Evolutionary conservation across 2,888 invertebrate genomes (phyloP).

Genomic region (Acanthosoma haemorrhoidale): DNA sequence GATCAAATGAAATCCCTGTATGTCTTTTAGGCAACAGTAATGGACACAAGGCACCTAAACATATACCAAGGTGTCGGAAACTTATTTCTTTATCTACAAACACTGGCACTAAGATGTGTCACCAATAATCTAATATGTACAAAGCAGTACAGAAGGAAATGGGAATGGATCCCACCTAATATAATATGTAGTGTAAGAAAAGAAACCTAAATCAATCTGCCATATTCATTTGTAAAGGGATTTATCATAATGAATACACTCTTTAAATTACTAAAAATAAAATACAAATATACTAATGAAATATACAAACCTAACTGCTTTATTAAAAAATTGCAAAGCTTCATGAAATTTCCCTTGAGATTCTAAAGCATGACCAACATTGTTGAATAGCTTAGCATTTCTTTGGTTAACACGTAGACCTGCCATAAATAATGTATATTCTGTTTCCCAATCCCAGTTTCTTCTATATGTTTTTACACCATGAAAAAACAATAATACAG

Average conservation of each 20-base stretch:
- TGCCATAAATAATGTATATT: constrained; percentile 90
- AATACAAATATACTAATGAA: background rate
- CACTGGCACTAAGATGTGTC: no score
- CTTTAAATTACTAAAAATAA: background rate
- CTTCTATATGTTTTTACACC: constrained; percentile 78
- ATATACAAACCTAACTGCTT: constrained; percentile 63
- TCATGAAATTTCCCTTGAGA: constrained; percentile 62
- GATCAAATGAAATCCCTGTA: no score
- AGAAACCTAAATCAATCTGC: no score
- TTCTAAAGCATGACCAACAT: constrained; percentile 93
- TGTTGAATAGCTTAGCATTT: constrained; percentile 95
- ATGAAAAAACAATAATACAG: constrained; percentile 65
- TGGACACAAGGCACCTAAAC: no score
- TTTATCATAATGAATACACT: background rate
- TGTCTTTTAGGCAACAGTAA: no score
- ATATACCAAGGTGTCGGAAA: no score
- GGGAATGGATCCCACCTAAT: no score
- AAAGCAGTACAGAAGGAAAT: no score
- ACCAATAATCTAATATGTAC: no score
- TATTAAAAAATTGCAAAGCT: constrained; percentile 84
- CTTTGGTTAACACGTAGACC: constrained; percentile 78
- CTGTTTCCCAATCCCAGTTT: constrained; percentile 89
- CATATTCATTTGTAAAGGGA: no score
- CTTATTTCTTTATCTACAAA: no score
- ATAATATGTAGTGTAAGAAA: no score